A percentile compares a stretch with the other conserved stretches of the same genome.
Conservation (phyloP, 2,113 vertebrate genomes). For the Kryptolebias marmoratus region DNA sequence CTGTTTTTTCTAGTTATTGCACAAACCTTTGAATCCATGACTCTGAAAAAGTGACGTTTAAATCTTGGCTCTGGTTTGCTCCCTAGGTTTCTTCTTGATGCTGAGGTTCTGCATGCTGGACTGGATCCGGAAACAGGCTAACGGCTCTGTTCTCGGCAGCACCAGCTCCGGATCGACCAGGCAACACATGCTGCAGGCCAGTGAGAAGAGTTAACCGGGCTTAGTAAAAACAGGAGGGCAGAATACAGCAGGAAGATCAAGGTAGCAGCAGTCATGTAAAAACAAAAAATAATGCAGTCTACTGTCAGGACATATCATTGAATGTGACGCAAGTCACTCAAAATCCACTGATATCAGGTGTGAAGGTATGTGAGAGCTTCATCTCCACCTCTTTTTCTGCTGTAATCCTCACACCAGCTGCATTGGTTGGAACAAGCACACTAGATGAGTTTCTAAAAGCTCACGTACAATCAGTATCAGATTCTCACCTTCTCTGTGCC, state of each 20-base stretch:
- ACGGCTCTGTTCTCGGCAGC: slow-evolving; percentile 28
- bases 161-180: slow-evolving; percentile 71
- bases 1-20: no score
- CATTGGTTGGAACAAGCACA: neutral
- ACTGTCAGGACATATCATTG: neutral
- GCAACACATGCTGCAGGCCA: slow-evolving; percentile 75
- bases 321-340: neutral
- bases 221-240: neutral
- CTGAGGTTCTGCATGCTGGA: slow-evolving; percentile 77
- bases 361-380: neutral
- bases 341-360: neutral
- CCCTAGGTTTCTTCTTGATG: slow-evolving; percentile 80
- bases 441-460: neutral
- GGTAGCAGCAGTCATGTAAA: neutral
- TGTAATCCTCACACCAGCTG: neutral
- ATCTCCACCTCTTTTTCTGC: neutral
- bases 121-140: slow-evolving; percentile 58
- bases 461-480: neutral
- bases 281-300: neutral
- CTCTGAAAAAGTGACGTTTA: neutral
- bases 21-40: no score
- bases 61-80: slow-evolving; percentile 10
- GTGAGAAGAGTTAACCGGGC: slow-evolving; percentile 57
- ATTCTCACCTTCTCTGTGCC: neutral
- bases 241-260: neutral